Evolutionary conservation across 2,888 invertebrate genomes (phyloP), one percentile per base, ranked within the genome.

Genomic region (Limenitis arthemis): DNA sequence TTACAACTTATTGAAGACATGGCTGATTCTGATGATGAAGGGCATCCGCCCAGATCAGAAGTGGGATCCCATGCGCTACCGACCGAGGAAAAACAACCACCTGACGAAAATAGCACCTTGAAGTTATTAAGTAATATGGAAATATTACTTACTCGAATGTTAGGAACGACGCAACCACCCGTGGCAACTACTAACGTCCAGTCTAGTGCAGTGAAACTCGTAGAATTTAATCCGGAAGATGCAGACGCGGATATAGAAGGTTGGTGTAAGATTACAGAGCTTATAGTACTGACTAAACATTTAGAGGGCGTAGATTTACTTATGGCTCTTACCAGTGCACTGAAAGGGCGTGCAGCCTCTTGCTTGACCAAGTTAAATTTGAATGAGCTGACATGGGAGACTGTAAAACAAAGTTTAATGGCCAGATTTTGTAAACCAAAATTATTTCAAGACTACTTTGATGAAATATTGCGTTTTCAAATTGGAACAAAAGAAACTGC

Each of bases 391-490:
- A 39, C 53, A 34, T 65, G 63, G 64, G 3, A 6, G 7, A 6
- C 5, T 7, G 54, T 64, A 4, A 63, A 64, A 36, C 53, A 67
- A 38, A 39, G 34, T 8, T 44, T 66, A 4, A 30, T 64, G 1
- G 60, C 66, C 5, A 65, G 51, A 44, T 65, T 66, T 49, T 29
- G 49, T 0, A 62, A 56, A 37, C 64, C 61, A 0, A 62, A 56
- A 49, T 37, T 60, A 7, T 12, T 43, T 6, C 64, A 66, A 51
- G 62, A 67, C 29, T 54, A 64, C 36, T 65, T 66, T 32, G 61
- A 66, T 20, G 49, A 61, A 1, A 50, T 66, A 0, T n/a, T 64
- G 1, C 51, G 56, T 0, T 61, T 62, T 43, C 54, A 61, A 57
- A 47, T 62, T 1, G 43, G 40, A 5, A 8, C 11, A 7, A 62